phyloP scores from a whole-genome alignment of 2,888 invertebrate genomes.

The Sceliomorpha sp. region DNA sequence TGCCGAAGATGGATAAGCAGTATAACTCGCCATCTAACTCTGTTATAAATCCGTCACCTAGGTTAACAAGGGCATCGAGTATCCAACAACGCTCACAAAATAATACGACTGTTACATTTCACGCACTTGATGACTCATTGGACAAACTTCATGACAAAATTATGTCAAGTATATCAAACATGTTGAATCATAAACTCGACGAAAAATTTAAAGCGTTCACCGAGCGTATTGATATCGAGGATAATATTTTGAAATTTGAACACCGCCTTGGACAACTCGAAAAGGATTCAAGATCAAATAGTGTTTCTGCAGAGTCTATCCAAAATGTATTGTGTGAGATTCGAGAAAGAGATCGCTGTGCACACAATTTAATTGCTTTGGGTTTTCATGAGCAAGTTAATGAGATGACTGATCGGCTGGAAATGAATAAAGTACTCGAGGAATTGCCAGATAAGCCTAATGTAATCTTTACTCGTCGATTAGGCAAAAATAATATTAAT shows the following conservation, averaged over 20 bases:
- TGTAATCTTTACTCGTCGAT: not conserved
- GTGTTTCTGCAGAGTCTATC: not conserved
- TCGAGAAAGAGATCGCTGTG: not conserved
- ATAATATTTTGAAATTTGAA: too few species aligned
- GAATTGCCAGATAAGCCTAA: not conserved
- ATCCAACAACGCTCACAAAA: conserved; percentile 1
- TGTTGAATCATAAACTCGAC: not conserved
- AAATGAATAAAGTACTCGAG: not conserved
- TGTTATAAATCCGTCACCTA: not conserved
- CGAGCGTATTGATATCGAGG: not conserved
- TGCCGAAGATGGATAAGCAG: too few species aligned
- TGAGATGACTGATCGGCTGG: not conserved
- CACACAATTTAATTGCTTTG: too few species aligned
- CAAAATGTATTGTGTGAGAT: not conserved
- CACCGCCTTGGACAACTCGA: too few species aligned
- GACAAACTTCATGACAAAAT: too few species aligned
- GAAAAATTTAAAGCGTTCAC: not conserved
- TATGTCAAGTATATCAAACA: not conserved
- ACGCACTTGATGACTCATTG: too few species aligned
- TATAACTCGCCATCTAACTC: too few species aligned
- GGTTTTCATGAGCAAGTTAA: conserved; percentile 1
- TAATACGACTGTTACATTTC: too few species aligned
- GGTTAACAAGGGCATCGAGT: not conserved
- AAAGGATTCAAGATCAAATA: too few species aligned
- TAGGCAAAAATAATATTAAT: not conserved